Conservation (phyloP, 2,113 vertebrate species). For the Actenoides lindsayi region DNA sequence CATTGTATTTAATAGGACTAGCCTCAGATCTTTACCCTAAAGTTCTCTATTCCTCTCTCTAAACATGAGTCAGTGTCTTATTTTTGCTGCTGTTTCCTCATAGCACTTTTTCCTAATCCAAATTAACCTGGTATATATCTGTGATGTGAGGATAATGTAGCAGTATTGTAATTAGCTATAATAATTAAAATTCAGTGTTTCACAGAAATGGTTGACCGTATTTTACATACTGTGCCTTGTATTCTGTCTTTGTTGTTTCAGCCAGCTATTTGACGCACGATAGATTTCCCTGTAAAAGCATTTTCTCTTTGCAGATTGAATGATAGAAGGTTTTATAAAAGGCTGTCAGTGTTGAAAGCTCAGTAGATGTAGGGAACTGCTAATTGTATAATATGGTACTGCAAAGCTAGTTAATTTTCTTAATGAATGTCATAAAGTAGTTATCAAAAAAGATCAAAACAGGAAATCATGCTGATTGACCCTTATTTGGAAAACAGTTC, state of each 20-base stretch:
- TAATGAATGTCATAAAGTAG: not conserved
- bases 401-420: conserved; percentile 24
- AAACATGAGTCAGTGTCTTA: not conserved
- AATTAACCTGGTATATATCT: not conserved
- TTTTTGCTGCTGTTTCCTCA: not conserved
- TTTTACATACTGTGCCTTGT: not conserved
- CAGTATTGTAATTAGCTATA: not conserved
- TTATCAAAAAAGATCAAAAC: not conserved
- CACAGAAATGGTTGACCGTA: not conserved
- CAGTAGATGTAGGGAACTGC: not conserved
- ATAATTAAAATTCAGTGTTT: conserved; percentile 20
- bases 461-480: not conserved
- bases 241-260: not conserved
- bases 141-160: not conserved
- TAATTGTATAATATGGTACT: conserved; percentile 20
- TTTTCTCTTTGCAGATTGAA: not conserved
- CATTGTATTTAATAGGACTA: not conserved
- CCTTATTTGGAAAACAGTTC: not conserved
- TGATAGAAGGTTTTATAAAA: not conserved
- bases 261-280: not conserved
- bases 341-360: not conserved
- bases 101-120: not conserved
- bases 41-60: not conserved
- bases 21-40: not conserved
- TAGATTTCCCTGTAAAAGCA: not conserved